These are phyloP conservation scores for Chanos chanos DNA, from an alignment of 2,797 vertebrate genomes.

Conservation along the genomic window DNA sequence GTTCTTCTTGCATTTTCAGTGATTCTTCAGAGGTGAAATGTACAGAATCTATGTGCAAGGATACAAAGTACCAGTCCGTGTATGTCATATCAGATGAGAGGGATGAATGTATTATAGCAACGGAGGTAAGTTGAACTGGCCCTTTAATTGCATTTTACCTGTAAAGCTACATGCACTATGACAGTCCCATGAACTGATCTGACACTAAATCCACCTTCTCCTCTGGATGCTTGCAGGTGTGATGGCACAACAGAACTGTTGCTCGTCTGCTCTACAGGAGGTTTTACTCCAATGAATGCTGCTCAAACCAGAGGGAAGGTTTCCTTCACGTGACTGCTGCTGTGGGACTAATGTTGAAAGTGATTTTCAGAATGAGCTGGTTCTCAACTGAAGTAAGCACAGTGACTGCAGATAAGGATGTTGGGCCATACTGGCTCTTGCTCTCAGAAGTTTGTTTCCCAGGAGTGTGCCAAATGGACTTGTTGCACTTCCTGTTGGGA, in stretches of 20 bases:
- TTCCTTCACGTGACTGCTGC: conserved; percentile 82
- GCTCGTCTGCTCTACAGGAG: conserved; percentile 81
- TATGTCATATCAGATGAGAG: conserved; percentile 97
- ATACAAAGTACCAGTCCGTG: conserved; percentile 98
- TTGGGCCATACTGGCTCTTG: conserved; percentile 83
- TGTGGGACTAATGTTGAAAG: conserved; percentile 72
- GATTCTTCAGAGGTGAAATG: conserved; percentile 81
- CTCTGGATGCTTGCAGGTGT: conserved; percentile 75
- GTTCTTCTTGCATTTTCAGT: conserved; percentile 59
- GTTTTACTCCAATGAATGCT: conserved; percentile 93
- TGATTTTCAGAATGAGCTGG: conserved; percentile 86
- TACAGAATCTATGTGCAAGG: conserved; percentile 77
- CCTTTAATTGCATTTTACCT: neutral
- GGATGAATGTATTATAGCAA: conserved; percentile 97
- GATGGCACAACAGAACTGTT: conserved; percentile 78
- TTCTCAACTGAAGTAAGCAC: conserved; percentile 88
- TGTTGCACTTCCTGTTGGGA: conserved; percentile 82
- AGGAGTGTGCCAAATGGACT: conserved; percentile 76
- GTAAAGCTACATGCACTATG: neutral
- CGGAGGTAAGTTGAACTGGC: conserved; percentile 79
- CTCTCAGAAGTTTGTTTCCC: conserved; percentile 62
- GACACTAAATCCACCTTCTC: conserved; percentile 43
- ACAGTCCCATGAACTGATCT: neutral
- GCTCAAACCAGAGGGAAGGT: conserved; percentile 82
- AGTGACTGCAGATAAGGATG: conserved; percentile 85